Evolutionary conservation across 2,888 invertebrate species (phyloP).

Genomic region (Creontiades dilutus): DNA sequence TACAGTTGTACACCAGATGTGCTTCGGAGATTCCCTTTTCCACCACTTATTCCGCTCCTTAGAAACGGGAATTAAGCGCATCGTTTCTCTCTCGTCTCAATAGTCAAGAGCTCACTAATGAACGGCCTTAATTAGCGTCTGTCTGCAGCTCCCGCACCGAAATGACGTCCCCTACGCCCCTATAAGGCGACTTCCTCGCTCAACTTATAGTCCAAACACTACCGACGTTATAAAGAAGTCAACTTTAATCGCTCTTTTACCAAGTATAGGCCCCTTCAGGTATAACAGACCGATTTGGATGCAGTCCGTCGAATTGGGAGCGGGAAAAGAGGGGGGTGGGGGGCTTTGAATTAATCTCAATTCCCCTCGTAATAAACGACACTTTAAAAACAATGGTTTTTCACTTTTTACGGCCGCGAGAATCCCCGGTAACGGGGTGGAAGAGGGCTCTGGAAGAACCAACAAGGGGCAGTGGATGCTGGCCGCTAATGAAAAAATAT

Average conservation of each 20-base stretch:
- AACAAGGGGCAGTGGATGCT: constrained; percentile 35
- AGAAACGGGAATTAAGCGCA: constrained; percentile 20
- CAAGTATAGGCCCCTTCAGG: constrained; percentile 12
- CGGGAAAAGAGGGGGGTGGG: neutral
- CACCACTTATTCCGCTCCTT: neutral
- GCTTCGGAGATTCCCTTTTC: neutral
- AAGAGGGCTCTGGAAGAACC: constrained; percentile 25
- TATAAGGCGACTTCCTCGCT: neutral
- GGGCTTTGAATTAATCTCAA: constrained; percentile 44
- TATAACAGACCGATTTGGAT: constrained; percentile 56
- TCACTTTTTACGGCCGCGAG: constrained; percentile 35
- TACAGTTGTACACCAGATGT: too few relatives aligned
- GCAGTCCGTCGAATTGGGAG: constrained; percentile 33
- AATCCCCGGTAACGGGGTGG: neutral
- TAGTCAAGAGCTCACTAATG: constrained; percentile 18
- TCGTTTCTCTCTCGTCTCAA: constrained; percentile 31
- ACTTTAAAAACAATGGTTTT: constrained; percentile 67
- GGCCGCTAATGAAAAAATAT: constrained; percentile 68
- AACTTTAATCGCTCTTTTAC: neutral
- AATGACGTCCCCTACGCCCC: constrained; percentile 6
- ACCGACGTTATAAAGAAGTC: constrained; percentile 41
- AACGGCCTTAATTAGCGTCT: constrained; percentile 10
- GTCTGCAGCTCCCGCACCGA: constrained; percentile 22
- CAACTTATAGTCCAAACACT: constrained; percentile 1
- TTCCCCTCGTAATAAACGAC: constrained; percentile 60